These are phyloP conservation scores for Parauchenoglanis punctatus DNA, from an alignment of 2,797 vertebrate genomes.

Conservation along the genomic window DNA sequence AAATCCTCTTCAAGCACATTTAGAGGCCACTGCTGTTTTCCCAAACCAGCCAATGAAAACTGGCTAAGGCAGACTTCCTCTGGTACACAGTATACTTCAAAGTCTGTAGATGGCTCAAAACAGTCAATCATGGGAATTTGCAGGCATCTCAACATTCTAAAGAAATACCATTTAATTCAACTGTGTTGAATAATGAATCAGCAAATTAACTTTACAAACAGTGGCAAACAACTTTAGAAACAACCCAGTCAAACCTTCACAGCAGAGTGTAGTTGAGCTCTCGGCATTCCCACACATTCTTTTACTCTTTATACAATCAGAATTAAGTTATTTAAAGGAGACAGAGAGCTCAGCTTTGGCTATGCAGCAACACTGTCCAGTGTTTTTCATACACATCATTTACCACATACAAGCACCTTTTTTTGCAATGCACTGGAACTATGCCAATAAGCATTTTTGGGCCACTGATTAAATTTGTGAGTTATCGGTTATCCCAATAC, in stretches of 20 bases:
- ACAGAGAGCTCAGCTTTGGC: not conserved
- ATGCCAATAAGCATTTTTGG: not conserved
- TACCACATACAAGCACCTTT: not conserved
- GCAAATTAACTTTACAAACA: not conserved
- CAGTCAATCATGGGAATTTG: not conserved
- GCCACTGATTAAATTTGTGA: not conserved
- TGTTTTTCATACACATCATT: not conserved
- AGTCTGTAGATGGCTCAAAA: conserved; percentile 40
- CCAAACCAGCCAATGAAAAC: conserved; percentile 55
- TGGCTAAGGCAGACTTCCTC: conserved; percentile 57
- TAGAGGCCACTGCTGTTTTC: not conserved
- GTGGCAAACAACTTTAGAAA: too few relatives aligned
- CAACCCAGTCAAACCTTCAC: not conserved
- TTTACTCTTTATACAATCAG: not conserved
- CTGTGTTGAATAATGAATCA: not conserved
- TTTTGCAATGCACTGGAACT: not conserved
- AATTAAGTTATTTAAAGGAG: not conserved
- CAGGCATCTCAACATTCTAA: not conserved
- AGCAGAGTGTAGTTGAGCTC: not conserved
- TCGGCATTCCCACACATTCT: not conserved
- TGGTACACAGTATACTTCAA: conserved; percentile 50
- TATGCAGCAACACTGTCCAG: not conserved
- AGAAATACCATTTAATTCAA: not conserved
- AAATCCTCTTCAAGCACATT: conserved; percentile 39
- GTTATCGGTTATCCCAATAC: not conserved